These are phyloP conservation scores for Hyphantria cunea DNA, from an alignment of 1,140 invertebrate genomes.

Conservation along the genomic window DNA sequence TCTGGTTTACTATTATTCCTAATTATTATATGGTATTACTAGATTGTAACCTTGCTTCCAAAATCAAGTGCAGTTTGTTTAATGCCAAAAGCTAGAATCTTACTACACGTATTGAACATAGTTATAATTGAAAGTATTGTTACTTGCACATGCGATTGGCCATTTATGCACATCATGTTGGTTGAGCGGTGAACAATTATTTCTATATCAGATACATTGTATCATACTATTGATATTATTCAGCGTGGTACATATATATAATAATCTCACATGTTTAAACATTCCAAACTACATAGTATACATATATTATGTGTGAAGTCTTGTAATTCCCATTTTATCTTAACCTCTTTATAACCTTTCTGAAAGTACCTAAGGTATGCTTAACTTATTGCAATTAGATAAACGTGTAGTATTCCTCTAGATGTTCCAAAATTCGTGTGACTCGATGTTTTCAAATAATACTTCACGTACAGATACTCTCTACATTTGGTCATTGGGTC, in stretches of 20 bases:
- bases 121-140: slow-evolving; percentile 12
- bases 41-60: no score
- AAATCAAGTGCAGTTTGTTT: no score
- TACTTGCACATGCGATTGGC: slow-evolving; percentile 13
- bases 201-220: neutral
- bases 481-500: slow-evolving; percentile 4
- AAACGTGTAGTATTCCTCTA: slow-evolving; percentile 17
- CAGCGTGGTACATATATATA: slow-evolving; percentile 14
- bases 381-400: slow-evolving; percentile 16
- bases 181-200: neutral
- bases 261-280: slow-evolving; percentile 20
- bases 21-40: no score
- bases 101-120: slow-evolving; percentile 17
- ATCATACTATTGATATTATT: slow-evolving; percentile 13
- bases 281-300: slow-evolving; percentile 27
- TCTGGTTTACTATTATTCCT: no score
- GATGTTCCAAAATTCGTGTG: slow-evolving; percentile 2
- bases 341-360: slow-evolving; percentile 13
- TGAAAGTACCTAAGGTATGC: slow-evolving; percentile 10
- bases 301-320: slow-evolving; percentile 13
- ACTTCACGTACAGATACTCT: neutral
- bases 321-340: slow-evolving; percentile 14
- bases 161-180: slow-evolving; percentile 6
- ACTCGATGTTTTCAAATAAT: neutral
- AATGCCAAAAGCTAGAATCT: slow-evolving; percentile 45